Evolutionary conservation across 2,888 invertebrate species (phyloP), one percentile per base, ranked within the genome.

Genomic region (Dermolepida albohirtum): DNA sequence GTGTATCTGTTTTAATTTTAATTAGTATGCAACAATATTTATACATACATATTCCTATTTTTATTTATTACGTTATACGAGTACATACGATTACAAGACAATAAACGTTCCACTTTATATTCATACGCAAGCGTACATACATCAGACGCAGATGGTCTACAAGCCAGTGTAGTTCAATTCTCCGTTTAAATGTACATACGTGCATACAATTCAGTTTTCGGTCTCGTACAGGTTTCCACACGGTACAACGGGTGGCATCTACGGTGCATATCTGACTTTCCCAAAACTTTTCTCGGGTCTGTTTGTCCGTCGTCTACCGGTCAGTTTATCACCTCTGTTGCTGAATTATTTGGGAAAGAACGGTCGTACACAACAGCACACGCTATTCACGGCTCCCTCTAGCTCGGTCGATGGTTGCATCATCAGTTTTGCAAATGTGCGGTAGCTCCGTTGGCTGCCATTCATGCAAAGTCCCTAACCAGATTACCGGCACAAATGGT

Each of bases 381-480:
- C 14, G 34, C 59, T 44, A 11, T 47, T 47, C 27, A 29, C 59
- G 1, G 8, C 14, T 27, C 27, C 43, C 59, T 22, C 14, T 14
- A 22, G 4, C 22, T 14, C 47, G 59, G 39, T 7, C 39, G 29
- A 29, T 47, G 43, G 59, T 59, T 59, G 47, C 59, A 11, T 59
- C 59, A 59, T 59, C 59, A 59, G 59, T 47, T 34, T 59, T 59
- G 47, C 59, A 59, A 59, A 44, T 59, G 55, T 57, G 55, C 49
- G 16, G 49, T 49, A 8, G 11, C 55, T 17, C 11, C 55, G 22
- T n/a, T 17, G 44, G 47, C 8, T 34, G 34, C 34, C 47, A 59
- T 59, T 59, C 59, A 59, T 59, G 59, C 59, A 29, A 47, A 59
- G 14, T 57, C 59, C 41, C 59, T 59, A 59, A 59, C 59, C 59